Conservation (phyloP, 2,113 vertebrate species). For the Ascaphus truei region DNA sequence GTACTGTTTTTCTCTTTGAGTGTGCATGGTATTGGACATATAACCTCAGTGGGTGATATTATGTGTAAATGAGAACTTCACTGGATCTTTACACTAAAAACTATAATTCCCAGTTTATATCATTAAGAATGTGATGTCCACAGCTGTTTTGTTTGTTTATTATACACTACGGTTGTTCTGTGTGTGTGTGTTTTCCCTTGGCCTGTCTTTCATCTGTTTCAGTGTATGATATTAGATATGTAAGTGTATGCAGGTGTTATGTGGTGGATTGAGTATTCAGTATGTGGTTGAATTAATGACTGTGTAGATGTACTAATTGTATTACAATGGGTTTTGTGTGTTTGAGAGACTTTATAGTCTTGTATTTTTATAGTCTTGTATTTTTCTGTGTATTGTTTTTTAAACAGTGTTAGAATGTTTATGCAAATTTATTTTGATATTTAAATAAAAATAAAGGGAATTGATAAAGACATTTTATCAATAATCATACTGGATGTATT, state of each 20-base stretch:
- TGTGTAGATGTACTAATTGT: background rate
- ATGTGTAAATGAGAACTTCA: slow-evolving; percentile 3
- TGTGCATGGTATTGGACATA: slow-evolving; percentile 4
- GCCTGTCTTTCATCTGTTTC: background rate
- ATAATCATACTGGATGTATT: no score
- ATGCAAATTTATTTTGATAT: no score
- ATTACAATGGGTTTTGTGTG: background rate
- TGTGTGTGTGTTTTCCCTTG: background rate
- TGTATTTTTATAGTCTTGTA: no score
- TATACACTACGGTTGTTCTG: slow-evolving; percentile 1
- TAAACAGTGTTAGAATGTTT: no score
- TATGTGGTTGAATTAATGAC: background rate
- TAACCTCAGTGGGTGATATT: no score
- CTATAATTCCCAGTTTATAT: background rate
- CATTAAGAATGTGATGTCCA: slow-evolving; percentile 16
- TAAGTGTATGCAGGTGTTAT: slow-evolving; percentile 16
- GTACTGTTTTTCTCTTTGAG: slow-evolving; percentile 10
- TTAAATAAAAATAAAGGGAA: no score
- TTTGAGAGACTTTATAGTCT: background rate
- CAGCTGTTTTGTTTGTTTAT: slow-evolving; percentile 13
- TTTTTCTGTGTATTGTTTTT: no score
- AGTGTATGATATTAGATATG: background rate
- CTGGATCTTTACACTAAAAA: background rate
- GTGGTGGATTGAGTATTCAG: background rate
- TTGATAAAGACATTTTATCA: no score